A percentile compares a stretch with the other conserved stretches of the same genome.
phyloP scores from a whole-genome alignment of 2,797 vertebrate genomes.

The Sebastes cheni region DNA sequence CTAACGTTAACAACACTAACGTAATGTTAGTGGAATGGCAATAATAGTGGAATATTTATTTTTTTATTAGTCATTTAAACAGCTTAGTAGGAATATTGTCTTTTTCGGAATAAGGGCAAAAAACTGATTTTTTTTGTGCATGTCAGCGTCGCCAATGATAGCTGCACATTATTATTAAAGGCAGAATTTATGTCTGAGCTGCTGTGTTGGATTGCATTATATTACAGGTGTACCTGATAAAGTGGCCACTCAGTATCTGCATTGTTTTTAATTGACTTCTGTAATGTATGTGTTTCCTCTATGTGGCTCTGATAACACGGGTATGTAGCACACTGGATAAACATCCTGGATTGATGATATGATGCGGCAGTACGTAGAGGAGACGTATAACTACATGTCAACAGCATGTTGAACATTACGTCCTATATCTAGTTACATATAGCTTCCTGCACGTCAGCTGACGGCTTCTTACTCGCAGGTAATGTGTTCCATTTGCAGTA shows the following conservation, averaged over 20 bases:
- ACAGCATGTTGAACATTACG: not conserved
- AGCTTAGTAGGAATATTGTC: too few species aligned
- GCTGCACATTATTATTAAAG: too few species aligned
- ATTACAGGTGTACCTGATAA: not conserved
- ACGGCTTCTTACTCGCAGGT: conserved; percentile 17
- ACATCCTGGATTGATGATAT: not conserved
- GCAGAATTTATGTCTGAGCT: not conserved
- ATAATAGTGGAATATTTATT: too few species aligned
- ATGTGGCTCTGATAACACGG: not conserved
- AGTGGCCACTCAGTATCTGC: not conserved
- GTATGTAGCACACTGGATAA: not conserved
- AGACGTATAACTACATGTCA: not conserved
- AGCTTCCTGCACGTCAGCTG: conserved; percentile 1
- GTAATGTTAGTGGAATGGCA: too few species aligned
- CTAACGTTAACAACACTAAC: too few species aligned
- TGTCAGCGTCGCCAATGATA: too few species aligned
- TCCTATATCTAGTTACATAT: not conserved
- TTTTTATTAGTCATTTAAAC: too few species aligned
- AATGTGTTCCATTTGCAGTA: conserved; percentile 28
- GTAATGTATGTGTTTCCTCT: not conserved
- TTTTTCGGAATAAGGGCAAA: too few species aligned
- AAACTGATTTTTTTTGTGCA: too few species aligned
- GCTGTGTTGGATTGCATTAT: not conserved
- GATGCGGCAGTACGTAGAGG: not conserved
- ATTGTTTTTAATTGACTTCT: not conserved